Conservation (phyloP, 2,113 vertebrate genomes). For the Xerus inauris region DNA sequence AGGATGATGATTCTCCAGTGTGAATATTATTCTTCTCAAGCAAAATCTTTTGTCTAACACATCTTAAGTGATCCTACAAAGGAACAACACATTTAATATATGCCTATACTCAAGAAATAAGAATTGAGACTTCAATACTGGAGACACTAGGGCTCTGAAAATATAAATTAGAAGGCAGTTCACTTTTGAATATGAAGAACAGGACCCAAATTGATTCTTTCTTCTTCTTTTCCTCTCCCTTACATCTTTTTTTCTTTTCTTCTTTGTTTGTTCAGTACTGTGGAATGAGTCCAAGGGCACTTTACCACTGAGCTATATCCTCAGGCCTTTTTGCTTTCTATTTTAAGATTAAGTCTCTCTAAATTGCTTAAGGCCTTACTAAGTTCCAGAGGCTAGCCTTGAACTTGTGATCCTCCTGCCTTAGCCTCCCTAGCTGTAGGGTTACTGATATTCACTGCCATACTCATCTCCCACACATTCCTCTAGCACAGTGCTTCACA, state of each 20-base stretch:
- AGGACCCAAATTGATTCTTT: neutral
- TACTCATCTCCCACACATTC: neutral
- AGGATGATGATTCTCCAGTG: neutral
- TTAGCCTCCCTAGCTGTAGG: no score
- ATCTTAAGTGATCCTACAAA: conserved; percentile 26
- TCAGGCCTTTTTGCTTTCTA: no score
- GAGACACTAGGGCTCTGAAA: neutral
- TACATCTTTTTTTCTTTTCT: neutral
- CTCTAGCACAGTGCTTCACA: neutral
- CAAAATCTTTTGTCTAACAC: neutral
- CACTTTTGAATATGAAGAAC: neutral
- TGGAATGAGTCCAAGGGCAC: no score
- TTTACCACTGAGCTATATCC: no score
- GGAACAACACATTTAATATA: neutral
- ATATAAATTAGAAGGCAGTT: neutral
- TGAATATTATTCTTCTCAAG: neutral
- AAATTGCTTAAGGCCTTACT: no score
- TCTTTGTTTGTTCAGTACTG: no score
- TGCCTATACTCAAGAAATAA: neutral
- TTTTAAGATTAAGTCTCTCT: no score
- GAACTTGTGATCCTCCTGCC: no score
- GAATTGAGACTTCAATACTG: neutral
- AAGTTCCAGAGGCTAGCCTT: no score
- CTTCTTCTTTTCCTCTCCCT: neutral
- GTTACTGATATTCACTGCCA: no score